Conservation (phyloP, 35 echinoderm and acorn worm species). For the Ophioderma brevispina region DNA sequence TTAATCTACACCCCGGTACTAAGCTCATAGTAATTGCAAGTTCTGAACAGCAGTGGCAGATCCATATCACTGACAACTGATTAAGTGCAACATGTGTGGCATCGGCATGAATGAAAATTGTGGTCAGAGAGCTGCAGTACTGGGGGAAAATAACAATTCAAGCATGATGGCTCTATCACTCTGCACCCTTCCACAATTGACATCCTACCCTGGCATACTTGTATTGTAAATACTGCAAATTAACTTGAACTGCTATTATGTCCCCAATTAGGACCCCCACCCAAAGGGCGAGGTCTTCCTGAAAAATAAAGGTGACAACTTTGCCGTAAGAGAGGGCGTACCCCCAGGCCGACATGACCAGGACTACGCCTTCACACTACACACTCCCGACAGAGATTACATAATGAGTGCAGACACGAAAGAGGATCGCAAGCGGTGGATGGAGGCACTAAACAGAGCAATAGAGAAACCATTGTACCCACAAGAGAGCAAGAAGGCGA, state of each 20-base stretch:
- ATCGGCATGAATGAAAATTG: too few species aligned
- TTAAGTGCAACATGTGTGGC: too few species aligned
- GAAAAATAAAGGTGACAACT: conserved; percentile 20
- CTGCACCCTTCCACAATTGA: too few species aligned
- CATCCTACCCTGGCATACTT: too few species aligned
- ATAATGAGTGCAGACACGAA: conserved; percentile 81
- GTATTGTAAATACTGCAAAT: too few species aligned
- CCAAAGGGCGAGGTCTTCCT: conserved; percentile 34
- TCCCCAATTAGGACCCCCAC: conserved; percentile 27
- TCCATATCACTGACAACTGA: too few species aligned
- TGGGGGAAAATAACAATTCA: too few species aligned
- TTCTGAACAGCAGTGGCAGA: too few species aligned
- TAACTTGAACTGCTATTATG: neutral
- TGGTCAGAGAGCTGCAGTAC: too few species aligned
- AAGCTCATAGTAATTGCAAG: too few species aligned
- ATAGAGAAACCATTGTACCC: conserved; percentile 49
- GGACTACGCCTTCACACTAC: conserved; percentile 77
- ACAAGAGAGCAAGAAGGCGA: conserved; percentile 17
- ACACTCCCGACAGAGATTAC: conserved; percentile 83
- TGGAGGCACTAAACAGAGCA: conserved; percentile 61
- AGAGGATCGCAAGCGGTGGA: conserved; percentile 80
- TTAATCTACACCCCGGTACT: too few species aligned
- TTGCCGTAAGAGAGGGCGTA: conserved; percentile 56
- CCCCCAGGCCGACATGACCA: conserved; percentile 82
- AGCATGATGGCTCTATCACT: too few species aligned